Conservation (phyloP, 2,888 invertebrate genomes). For the Microplitis manilae region DNA sequence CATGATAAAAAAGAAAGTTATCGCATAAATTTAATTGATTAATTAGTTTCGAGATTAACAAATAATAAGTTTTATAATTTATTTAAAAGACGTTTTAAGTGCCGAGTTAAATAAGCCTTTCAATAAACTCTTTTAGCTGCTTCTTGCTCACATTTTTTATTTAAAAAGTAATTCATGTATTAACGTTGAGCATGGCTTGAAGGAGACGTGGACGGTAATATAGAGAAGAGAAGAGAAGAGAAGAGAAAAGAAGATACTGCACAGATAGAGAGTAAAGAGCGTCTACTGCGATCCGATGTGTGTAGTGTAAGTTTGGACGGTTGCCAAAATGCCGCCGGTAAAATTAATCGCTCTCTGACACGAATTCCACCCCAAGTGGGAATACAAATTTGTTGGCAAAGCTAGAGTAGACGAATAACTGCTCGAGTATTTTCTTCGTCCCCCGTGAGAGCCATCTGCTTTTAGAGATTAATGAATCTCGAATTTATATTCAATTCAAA, state of each 20-base stretch:
- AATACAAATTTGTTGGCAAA: slow-evolving; percentile 63
- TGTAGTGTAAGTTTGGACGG: slow-evolving; percentile 54
- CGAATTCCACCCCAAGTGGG: slow-evolving; percentile 66
- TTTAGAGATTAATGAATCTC: slow-evolving; percentile 35
- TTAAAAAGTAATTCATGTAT: not conserved
- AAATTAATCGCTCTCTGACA: slow-evolving; percentile 68
- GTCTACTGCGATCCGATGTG: slow-evolving; percentile 33
- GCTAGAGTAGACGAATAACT: slow-evolving; percentile 35
- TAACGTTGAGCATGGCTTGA: not conserved
- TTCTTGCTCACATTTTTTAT: not conserved
- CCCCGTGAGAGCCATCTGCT: slow-evolving; percentile 13
- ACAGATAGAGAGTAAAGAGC: slow-evolving; percentile 36
- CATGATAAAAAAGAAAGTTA: slow-evolving; percentile 5
- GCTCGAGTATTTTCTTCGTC: slow-evolving; percentile 20
- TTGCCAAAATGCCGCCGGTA: slow-evolving; percentile 64
- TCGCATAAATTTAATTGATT: not conserved
- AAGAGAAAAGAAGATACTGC: slow-evolving; percentile 17
- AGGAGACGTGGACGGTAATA: slow-evolving; percentile 23
- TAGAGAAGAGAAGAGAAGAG: slow-evolving; percentile 27
- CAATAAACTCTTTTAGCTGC: not conserved
- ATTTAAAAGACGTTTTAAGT: not conserved
- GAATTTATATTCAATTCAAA: slow-evolving; percentile 23
- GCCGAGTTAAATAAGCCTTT: slow-evolving; percentile 1
- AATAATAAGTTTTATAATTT: not conserved
- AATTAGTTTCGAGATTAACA: not conserved